Percentiles rank a stretch among this genome's conserved stretches.
Conservation (phyloP, 2,113 vertebrate genomes). For the Pampusana beccarii region DNA sequence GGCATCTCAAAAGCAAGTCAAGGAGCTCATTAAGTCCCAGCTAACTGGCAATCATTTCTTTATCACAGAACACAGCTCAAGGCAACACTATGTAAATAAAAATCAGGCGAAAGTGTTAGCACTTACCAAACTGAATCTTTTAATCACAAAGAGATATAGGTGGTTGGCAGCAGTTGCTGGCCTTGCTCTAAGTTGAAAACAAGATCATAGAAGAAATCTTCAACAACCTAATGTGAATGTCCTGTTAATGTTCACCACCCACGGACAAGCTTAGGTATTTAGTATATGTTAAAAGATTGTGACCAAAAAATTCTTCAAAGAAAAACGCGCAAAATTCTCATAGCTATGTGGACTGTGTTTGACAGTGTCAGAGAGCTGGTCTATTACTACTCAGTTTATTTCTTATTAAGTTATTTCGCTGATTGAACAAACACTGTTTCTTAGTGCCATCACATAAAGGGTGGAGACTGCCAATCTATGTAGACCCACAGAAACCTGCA, state of each 20-base stretch:
- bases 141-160: background rate
- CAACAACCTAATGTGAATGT: background rate
- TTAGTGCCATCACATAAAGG: background rate
- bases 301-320: background rate
- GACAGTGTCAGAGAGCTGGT: background rate
- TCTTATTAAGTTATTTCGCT: background rate
- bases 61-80: background rate
- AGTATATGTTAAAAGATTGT: background rate
- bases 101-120: background rate
- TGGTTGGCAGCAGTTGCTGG: background rate
- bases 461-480: background rate
- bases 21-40: background rate
- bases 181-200: background rate
- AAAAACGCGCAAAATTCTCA: background rate
- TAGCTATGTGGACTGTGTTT: background rate
- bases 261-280: background rate
- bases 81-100: background rate
- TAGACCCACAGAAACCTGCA: background rate
- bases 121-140: background rate
- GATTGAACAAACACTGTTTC: background rate
- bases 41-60: background rate
- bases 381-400: background rate
- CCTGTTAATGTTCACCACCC: background rate
- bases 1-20: background rate
- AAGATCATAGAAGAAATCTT: background rate